Evolutionary conservation across 2,113 vertebrate species (phyloP), one percentile per base, ranked within the genome.

Genomic region (Callipepla californica): DNA sequence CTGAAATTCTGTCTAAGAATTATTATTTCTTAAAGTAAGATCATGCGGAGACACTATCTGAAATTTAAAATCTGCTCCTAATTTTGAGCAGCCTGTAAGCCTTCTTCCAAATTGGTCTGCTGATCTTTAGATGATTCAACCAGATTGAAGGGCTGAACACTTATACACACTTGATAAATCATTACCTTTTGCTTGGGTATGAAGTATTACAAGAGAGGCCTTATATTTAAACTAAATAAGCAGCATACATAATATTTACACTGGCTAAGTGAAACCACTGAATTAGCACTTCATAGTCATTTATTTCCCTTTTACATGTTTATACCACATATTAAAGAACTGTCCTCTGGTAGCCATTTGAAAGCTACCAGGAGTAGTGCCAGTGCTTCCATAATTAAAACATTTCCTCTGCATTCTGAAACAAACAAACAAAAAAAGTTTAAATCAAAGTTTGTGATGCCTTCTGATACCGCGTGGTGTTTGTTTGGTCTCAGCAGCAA

Each of bases 21-120:
- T 90, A 87, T 87, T 93, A 83, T 80, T 94, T 93, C 65, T 80
- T 59, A 51, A 78, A 91, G 19, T 55, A 85, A 72, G 79, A 72
- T 92, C 70, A 74, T 50, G 34, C 65, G 67, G 61, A 85, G 75
- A 93, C 68, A 59, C 77, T 62, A 67, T 85, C 32, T 85, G 61
- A 65, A 85, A 72, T 72, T 92, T 91, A 73, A 85, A 26, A 58
- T 89, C 65, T 94, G 84, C 84, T 87, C 40, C 38, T 91, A 70
- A 74, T 91, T 96, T 93, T 93, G 63, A 78, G 15, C 75, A 74
- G 25, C 80, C 32, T 72, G n/a, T 79, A 80, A 38, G 11, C 11
- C 16, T 70, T 87, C 80, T 38, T 74, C 38, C 42, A 44, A 50
- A 91, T 91, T 83, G 68, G 22, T 74, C 80, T 91, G 48, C 50